Evolutionary conservation across 2,888 invertebrate genomes (phyloP).

Genomic region (Papilio protenor): DNA sequence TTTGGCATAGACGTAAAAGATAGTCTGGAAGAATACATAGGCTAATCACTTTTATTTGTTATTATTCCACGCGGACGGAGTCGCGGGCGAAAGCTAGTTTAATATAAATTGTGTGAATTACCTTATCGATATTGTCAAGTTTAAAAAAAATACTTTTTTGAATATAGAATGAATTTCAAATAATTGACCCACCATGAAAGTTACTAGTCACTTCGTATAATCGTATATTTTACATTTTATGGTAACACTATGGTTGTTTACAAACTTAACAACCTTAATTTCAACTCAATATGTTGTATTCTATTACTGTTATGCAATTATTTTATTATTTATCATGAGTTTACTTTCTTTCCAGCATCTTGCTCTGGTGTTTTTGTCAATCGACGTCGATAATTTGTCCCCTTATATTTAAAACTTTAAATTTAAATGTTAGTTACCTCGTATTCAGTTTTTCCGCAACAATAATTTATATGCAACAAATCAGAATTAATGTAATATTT

Average conservation of each 20-base stretch:
- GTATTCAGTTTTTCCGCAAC: background rate
- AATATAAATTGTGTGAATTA: conserved; percentile 35
- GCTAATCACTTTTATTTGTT: no score
- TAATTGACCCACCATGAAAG: conserved; percentile 10
- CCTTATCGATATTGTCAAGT: background rate
- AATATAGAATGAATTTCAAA: conserved; percentile 4
- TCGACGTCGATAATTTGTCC: no score
- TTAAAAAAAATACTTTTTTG: background rate
- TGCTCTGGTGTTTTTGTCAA: no score
- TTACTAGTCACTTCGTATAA: conserved; percentile 55
- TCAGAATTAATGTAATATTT: conserved; percentile 4
- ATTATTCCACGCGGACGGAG: no score
- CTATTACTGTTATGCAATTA: background rate
- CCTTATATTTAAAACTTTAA: background rate
- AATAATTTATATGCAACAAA: conserved; percentile 9
- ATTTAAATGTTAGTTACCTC: background rate
- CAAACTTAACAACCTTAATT: background rate
- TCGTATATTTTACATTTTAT: conserved; percentile 58
- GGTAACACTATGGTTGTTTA: background rate
- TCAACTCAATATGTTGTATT: background rate
- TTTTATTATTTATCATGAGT: no score
- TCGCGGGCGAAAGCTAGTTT: background rate
- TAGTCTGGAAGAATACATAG: no score
- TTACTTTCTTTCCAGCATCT: no score
- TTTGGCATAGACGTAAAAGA: no score